Evolutionary conservation across 2,888 invertebrate genomes (phyloP).

Genomic region (Hypolimnas misippus): DNA sequence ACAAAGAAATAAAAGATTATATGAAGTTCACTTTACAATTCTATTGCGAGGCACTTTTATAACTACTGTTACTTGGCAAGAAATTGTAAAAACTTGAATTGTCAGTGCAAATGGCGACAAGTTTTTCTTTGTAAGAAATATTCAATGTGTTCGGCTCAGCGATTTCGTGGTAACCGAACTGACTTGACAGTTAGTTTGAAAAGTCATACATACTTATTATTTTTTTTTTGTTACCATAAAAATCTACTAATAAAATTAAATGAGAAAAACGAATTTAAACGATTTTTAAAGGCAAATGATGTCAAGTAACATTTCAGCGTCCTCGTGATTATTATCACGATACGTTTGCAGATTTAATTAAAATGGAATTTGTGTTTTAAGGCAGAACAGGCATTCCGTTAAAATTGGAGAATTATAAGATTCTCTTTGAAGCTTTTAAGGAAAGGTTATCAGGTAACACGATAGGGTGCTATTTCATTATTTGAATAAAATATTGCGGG

Average conservation of each 20-base stretch:
- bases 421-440: neutral
- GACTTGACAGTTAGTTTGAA: conserved; percentile 1
- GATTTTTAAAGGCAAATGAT: neutral
- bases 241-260: too few relatives aligned
- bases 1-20: conserved; percentile 6
- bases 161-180: neutral
- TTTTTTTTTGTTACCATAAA: neutral
- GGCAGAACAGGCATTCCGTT: conserved; percentile 1
- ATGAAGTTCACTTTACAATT: conserved; percentile 1
- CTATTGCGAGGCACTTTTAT: conserved; percentile 6
- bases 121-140: neutral
- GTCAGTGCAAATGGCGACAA: conserved; percentile 1
- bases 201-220: neutral
- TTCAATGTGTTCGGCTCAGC: neutral
- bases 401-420: conserved; percentile 12
- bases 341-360: neutral
- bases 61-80: conserved; percentile 8
- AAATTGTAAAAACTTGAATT: conserved; percentile 11
- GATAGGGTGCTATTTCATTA: neutral
- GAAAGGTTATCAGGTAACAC: neutral
- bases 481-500: neutral
- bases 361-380: conserved; percentile 13
- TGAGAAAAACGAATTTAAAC: too few relatives aligned
- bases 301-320: neutral
- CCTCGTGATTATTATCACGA: neutral